Conservation (phyloP, 2,888 invertebrate species). For the Latrodectus elegans region DNA sequence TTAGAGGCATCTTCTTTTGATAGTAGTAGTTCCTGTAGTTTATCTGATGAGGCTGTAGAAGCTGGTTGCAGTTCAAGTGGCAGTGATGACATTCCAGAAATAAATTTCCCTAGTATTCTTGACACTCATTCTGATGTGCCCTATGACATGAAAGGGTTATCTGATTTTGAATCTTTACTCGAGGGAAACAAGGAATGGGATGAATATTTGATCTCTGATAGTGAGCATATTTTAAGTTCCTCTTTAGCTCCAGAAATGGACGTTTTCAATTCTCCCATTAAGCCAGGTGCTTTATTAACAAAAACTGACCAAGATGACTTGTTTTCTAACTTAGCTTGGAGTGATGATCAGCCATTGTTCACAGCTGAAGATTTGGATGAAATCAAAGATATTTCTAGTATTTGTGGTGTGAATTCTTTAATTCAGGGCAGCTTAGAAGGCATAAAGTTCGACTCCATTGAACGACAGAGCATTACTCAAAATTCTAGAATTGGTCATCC, state of each 20-base stretch:
- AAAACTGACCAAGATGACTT: constrained; percentile 41
- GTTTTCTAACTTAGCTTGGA: constrained; percentile 16
- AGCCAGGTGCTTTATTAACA: constrained; percentile 20
- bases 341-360: constrained; percentile 47
- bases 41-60: constrained; percentile 49
- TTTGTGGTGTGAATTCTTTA: constrained; percentile 16
- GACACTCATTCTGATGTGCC: constrained; percentile 7
- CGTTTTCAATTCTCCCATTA: constrained; percentile 30
- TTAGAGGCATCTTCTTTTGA: constrained; percentile 30
- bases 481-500: constrained; percentile 19
- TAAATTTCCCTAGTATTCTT: constrained; percentile 37
- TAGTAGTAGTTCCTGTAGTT: constrained; percentile 42
- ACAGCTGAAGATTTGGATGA: constrained; percentile 52
- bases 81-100: constrained; percentile 56
- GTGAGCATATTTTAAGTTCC: constrained; percentile 34
- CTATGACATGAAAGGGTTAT: constrained; percentile 34
- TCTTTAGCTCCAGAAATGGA: constrained; percentile 45
- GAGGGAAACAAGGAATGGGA: constrained; percentile 28
- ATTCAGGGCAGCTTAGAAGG: constrained; percentile 10
- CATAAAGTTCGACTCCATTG: constrained; percentile 24
- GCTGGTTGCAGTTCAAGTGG: constrained; percentile 36
- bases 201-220: constrained; percentile 24
- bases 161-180: constrained; percentile 33
- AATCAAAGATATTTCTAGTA: constrained; percentile 50
- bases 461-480: constrained; percentile 19